Evolutionary conservation across 2,113 vertebrate genomes (phyloP), one percentile per base, ranked within the genome.

Genomic region (Atlantisia rogersi): DNA sequence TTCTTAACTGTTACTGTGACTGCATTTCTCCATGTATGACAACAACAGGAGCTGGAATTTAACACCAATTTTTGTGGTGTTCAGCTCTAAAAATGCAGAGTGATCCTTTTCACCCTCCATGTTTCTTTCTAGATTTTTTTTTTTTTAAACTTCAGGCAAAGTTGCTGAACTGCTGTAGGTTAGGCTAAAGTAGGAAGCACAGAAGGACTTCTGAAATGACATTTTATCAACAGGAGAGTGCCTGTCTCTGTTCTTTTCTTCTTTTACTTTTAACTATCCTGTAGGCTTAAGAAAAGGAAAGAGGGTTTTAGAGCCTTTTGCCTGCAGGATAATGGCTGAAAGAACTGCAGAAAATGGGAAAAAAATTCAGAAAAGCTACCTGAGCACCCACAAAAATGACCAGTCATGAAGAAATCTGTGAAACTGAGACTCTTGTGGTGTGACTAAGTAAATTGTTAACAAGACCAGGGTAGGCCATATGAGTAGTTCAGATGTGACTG

Each of bases 291-390:
- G 83, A 87, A 87, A 91, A 83, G 28, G 42, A 70, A 62, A 92
- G 32, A 73, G 44, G 24, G 59, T 86, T 94, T 95, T 82, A 83
- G 70, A 96, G 48, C 69, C 48, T 93, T 94, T 90, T 90, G 73
- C 55, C 76, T 87, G 88, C 55, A 82, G 69, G 79, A 78, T 94
- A 88, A 86, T 90, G 92, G 82, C 39, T 80, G 84, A 94, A 93
- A 95, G 59, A 80, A 79, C 63, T 86, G 59, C 37, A 85, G 92
- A 92, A 93, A 97, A 94, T 94, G 69, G 70, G 40, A 87, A 86
- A 94, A 96, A 94, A 68, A 4, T 82, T 92, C 1, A 0, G 55
- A 56, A 94, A 77, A 62, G 35, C 86, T 90, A 84, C 83, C 74
- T 71, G 42, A 94, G 12, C 48, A 46, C 75, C n/a, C 42, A 69